Evolutionary conservation across 2,888 invertebrate species (phyloP), one percentile per base, ranked within the genome.

Genomic region (Epistrophe eligans): DNA sequence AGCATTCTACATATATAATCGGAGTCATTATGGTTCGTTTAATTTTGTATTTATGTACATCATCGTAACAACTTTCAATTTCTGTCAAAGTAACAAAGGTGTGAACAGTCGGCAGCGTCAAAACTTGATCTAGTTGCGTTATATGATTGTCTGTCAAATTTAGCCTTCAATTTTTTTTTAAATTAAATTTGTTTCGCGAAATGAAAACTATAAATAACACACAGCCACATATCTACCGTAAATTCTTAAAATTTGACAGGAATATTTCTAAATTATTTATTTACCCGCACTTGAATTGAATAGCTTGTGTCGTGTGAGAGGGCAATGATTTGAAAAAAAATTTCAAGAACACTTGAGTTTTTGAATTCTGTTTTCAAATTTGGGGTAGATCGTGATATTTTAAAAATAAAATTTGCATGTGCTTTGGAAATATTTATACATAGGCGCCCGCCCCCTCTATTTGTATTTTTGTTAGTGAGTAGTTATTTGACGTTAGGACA

Each of bases 381-480:
- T 81, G 81, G 57, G 81, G 81, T 81, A 76, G 76, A 76, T 81
- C 70, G 81, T 81, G 81, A 43, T 64, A n/a, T 45, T 81, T 81
- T 50, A 76, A 76, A 76, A 76, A 81, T 64, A 76, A 40, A 55
- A 43, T 55, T 24, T n/a, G 70, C 79, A 67, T 79, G 79, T 66
- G 35, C 11, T 79, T 57, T 57, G 40, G n/a, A 60, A 64, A 57
- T 72, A 52, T 15, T 64, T 57, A 57, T 72, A 52, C 13, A 64
- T 57, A 45, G 38, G 24, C 58, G 17, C 35, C 17, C 17, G 17
- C 35, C 17, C 15, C 24, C 35, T 43, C 1, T 11, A 15, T 24
- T 24, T 24, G 24, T 24, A 32, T 32, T 8, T 52, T 24, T n/a
- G 24, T n/a, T 43, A 24, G 24, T 50, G 32, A 38, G 50, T 24